Evolutionary conservation across 1,140 invertebrate genomes (phyloP), one percentile per base, ranked within the genome.

Genomic region (Pseudomyrmex dendroicus): DNA sequence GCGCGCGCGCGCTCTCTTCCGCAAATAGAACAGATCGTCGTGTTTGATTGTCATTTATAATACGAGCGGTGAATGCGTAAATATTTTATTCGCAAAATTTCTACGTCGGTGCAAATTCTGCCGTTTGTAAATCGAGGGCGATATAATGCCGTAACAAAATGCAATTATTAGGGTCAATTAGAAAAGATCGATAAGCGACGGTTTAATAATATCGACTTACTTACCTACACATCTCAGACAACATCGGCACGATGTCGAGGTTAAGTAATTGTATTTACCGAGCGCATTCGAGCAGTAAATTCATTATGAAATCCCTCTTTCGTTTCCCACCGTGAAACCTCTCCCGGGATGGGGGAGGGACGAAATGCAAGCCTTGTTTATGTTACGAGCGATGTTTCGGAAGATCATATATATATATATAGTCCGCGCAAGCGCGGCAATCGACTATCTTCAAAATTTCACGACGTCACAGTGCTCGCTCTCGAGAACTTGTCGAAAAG

Each of bases 201-300:
- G 5, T 57, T 3, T 57, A 57, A 59, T 80, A 50, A 80, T 72
- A 78, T n/a, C 50, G 66, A 70, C 48, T 80, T 59, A 50, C 5
- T 0, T 35, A 35, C 35, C 35, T 35, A 35, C 35, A 35, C 22
- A 8, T 59, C 8, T 70, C 20, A n/a, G 20, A 72, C 22, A 50
- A 80, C 15, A 50, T 80, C 54, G 35, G 35, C 35, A 48, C 48
- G 72, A 70, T 78, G 54, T 76, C 50, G 74, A 62, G 77, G 82
- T 89, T 89, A 89, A 87, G 86, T 89, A 89, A 89, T 86, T 84
- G 84, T 87, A 86, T 89, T 89, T 89, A 82, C 59, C 67, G 87
- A 86, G 77, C 63, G 77, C 50, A 82, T 85, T 80, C 17, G 46
- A 70, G 68, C 85, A 72, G 73, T 86, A 89, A 83, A 89, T 86